A percentile compares a stretch with the other conserved stretches of the same genome.
Evolutionary conservation across 2,888 invertebrate species (phyloP).

Genomic region (Drosophila recens): DNA sequence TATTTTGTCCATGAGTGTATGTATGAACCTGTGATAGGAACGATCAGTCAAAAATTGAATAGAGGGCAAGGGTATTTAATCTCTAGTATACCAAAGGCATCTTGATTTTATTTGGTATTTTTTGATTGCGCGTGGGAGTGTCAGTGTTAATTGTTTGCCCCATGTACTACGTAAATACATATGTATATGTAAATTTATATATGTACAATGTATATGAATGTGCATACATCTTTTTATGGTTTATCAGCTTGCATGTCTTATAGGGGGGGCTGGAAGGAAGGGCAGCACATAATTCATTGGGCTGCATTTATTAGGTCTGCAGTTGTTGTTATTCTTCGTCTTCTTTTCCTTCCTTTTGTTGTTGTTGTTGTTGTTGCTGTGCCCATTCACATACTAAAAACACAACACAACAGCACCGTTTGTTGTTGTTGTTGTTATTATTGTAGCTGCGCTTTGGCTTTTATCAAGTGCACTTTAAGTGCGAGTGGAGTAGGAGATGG

Average conservation of each 20-base stretch:
- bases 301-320: conserved; percentile 63
- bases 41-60: background rate
- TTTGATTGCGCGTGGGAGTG: conserved; percentile 68
- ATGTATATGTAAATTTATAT: background rate
- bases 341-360: background rate
- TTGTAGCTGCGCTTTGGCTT: conserved; percentile 45
- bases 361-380: conserved; percentile 32
- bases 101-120: conserved; percentile 1
- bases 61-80: background rate
- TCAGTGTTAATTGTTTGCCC: conserved; percentile 71
- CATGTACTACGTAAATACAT: background rate
- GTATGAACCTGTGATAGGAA: background rate
- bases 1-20: too few relatives aligned
- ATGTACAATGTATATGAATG: too few relatives aligned
- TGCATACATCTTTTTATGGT: conserved; percentile 65
- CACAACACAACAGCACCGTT: conserved; percentile 30
- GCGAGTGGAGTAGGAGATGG: conserved; percentile 3
- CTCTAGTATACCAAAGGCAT: too few relatives aligned
- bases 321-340: conserved; percentile 29
- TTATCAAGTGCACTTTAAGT: conserved; percentile 71
- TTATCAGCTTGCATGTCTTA: conserved; percentile 62
- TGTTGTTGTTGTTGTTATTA: conserved; percentile 46
- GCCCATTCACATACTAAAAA: conserved; percentile 59
- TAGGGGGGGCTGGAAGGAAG: conserved; percentile 16
- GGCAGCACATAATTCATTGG: conserved; percentile 60